phyloP scores from a whole-genome alignment of 1,140 invertebrate genomes.

The Oreohelix idahoensis region DNA sequence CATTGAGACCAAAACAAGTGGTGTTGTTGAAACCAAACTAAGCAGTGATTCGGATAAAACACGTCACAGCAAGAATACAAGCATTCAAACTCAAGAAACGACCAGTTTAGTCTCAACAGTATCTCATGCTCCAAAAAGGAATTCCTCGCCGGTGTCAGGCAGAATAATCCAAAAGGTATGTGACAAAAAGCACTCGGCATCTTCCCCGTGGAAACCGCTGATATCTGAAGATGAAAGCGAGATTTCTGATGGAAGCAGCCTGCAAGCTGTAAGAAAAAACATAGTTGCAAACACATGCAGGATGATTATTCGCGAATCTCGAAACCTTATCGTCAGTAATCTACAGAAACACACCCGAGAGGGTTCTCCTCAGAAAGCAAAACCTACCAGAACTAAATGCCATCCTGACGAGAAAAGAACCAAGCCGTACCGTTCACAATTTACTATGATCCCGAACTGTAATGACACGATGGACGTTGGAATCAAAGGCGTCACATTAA shows the following conservation, averaged over 20 bases:
- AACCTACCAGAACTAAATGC: neutral
- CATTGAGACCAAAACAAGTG: neutral
- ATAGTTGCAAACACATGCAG: neutral
- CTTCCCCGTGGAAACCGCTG: neutral
- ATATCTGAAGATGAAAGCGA: constrained; percentile 8
- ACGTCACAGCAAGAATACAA: neutral
- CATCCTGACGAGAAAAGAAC: neutral
- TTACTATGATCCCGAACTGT: no score
- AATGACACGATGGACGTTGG: no score
- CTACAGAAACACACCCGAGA: neutral
- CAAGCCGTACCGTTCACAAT: no score
- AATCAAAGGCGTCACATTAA: no score
- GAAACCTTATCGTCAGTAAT: neutral
- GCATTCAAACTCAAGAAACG: neutral
- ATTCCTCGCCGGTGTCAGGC: neutral
- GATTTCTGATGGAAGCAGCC: neutral
- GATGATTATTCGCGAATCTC: constrained; percentile 12
- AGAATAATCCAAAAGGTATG: neutral
- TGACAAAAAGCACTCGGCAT: neutral
- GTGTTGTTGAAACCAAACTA: neutral
- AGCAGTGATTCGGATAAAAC: neutral
- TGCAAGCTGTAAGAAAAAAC: neutral
- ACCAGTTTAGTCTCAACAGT: neutral
- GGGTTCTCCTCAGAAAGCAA: neutral
- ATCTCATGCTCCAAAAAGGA: neutral